Base-by-base conservation (phyloP, 2,797 vertebrate genomes). In the Spinus olivaceus region DNA sequence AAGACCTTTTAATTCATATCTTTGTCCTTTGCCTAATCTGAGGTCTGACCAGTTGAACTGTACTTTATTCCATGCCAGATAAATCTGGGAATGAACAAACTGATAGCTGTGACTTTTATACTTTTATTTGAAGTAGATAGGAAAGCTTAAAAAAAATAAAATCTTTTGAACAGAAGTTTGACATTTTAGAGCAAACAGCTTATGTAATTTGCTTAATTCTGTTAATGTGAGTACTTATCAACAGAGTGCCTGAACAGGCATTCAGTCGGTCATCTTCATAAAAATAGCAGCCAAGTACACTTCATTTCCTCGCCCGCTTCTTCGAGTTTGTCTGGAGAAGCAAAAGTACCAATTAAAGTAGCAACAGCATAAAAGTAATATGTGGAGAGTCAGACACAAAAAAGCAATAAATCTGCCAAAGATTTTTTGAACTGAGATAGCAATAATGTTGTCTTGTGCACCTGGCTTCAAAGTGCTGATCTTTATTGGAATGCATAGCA, bases 401-500 rank as follows among this genome's bases (percentile, higher is more conserved):
- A 96, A 96, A 90, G 5, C 81, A 93, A 95, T 95, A 95, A 94
- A 95, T 95, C 85, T 96, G 94, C 67, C 32, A 84, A 19, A 91
- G 91, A 50, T 92, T 84, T 83, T 83, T 92, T 94, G 84, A 95
- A 95, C 70, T 90, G 94, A 94, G 80, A 77, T 83, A 92, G 95
- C 90, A 95, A 67, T 97, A 96, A 94, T 95, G 76, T 90, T 90
- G 66, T 90, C 83, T 96, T 97, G 78, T 93, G 81, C 78, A 94
- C 88, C 66, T 80, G 65, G 37, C 74, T 97, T 93, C 67, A 76
- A 94, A 93, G 65, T 70, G 42, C 35, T 94, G 94, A 88, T 95
- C 94, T 95, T 96, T 96, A 92, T 95, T 97, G 94, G 92, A 97
- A 96, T 94, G 72, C 81, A 66, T 49, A 71, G 85, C 84, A 90